A percentile compares a stretch with the other conserved stretches of the same genome.
Conservation (phyloP, 2,888 invertebrate species). For the Cataglyphis rosenhaueri region DNA sequence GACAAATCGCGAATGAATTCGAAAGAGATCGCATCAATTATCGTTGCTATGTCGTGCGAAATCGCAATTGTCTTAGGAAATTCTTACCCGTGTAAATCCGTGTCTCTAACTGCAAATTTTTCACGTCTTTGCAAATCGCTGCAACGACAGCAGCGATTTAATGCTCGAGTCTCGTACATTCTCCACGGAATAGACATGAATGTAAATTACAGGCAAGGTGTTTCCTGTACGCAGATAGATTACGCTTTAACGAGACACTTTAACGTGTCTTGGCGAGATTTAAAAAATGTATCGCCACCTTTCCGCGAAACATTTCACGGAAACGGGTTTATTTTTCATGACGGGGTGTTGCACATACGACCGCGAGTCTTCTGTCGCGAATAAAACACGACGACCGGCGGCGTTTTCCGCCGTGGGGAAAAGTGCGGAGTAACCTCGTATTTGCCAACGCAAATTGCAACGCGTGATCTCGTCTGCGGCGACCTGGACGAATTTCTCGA, state of each 20-base stretch:
- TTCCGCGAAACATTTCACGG: slow-evolving; percentile 5
- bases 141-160: background rate
- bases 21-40: slow-evolving; percentile 22
- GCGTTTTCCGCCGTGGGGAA: background rate
- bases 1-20: background rate
- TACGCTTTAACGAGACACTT: slow-evolving; percentile 29
- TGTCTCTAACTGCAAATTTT: slow-evolving; percentile 11
- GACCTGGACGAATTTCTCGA: slow-evolving; percentile 22
- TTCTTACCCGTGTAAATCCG: background rate
- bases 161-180: slow-evolving; percentile 10
- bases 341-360: background rate
- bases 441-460: slow-evolving; percentile 21
- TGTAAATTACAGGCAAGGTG: slow-evolving; percentile 22
- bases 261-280: slow-evolving; percentile 13
- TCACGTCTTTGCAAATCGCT: background rate
- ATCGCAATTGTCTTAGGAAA: background rate
- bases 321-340: slow-evolving; percentile 36
- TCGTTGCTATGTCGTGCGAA: background rate
- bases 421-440: background rate
- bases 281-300: slow-evolving; percentile 43
- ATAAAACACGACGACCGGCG: slow-evolving; percentile 47
- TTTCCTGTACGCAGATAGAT: slow-evolving; percentile 21
- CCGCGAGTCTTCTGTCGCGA: slow-evolving; percentile 7
- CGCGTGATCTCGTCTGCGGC: slow-evolving; percentile 12
- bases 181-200: background rate